Percentiles rank a stretch among this genome's conserved stretches.
Conservation (phyloP, 2,113 vertebrate genomes). For the Coracopsis vasa region DNA sequence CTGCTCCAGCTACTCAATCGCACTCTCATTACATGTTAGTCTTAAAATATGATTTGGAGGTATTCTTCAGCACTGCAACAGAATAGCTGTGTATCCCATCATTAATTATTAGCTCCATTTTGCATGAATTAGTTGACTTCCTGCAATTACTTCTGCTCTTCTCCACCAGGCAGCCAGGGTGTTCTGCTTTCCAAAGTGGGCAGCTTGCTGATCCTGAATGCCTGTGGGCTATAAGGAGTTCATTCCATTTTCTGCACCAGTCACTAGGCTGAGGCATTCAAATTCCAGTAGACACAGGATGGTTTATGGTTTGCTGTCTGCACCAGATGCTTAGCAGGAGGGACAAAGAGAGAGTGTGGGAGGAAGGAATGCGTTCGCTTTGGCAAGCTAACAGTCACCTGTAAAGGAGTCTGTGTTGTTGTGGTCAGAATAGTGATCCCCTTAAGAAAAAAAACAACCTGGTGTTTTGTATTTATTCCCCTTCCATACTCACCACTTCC, state of each 20-base stretch:
- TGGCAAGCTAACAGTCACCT: not conserved
- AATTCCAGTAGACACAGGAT: not conserved
- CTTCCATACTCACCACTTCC: not conserved
- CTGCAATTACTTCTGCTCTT: constrained; percentile 14
- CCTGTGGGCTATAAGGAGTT: constrained; percentile 11
- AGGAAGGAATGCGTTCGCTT: not conserved
- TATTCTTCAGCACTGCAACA: constrained; percentile 2
- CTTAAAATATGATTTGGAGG: not conserved
- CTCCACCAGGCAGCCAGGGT: fast-evolving
- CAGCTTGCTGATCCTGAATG: not conserved
- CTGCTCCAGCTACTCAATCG: not conserved
- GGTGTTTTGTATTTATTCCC: not conserved
- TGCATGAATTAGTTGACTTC: constrained; percentile 29
- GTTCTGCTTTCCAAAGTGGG: not conserved
- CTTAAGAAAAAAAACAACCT: not conserved
- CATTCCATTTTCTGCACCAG: constrained; percentile 20
- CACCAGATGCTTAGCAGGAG: not conserved
- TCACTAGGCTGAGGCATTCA: not conserved
- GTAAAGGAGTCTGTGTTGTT: not conserved
- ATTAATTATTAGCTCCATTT: constrained; percentile 45
- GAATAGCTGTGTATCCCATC: not conserved
- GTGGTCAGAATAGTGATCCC: not conserved
- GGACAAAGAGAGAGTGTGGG: not conserved
- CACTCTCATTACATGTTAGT: not conserved
- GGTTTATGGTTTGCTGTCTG: not conserved